These are phyloP conservation scores for Propsilocerus akamusi DNA, from an alignment of 1,140 invertebrate genomes.

Conservation along the genomic window DNA sequence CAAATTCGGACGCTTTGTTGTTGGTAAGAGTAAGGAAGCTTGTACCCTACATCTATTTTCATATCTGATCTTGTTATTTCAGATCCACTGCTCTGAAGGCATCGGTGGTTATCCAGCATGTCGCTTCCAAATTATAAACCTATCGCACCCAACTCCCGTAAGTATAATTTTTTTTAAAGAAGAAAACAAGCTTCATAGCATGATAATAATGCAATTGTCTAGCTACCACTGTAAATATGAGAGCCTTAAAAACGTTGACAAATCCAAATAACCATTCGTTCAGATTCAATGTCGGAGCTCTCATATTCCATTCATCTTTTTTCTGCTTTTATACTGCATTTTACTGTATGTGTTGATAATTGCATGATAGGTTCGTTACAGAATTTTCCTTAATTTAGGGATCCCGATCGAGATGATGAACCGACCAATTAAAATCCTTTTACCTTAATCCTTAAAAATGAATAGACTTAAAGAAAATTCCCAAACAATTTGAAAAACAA, in stretches of 20 bases:
- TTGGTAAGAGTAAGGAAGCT: too few relatives aligned
- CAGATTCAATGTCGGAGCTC: background rate
- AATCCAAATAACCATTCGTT: constrained; percentile 1
- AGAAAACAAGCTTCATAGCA: background rate
- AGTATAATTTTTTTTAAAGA: constrained; percentile 8
- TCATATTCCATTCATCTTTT: background rate
- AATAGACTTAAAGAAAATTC: background rate
- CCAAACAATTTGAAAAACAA: background rate
- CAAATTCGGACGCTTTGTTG: too few relatives aligned
- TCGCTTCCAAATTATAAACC: constrained; percentile 4
- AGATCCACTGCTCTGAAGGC: too few relatives aligned
- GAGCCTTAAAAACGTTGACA: background rate
- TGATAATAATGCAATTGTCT: background rate
- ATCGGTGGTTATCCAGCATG: too few relatives aligned
- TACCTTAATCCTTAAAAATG: background rate
- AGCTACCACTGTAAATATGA: background rate
- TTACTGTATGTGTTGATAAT: background rate
- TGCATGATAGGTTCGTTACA: constrained; percentile 2
- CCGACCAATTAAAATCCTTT: constrained; percentile 2
- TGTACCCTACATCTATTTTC: too few relatives aligned
- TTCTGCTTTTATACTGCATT: background rate
- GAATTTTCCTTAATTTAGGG: constrained; percentile 6
- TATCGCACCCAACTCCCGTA: constrained; percentile 19
- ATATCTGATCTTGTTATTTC: too few relatives aligned
- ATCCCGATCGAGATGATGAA: constrained; percentile 5